Conservation (phyloP, 2,113 vertebrate genomes). For the Poicephalus meyeri region DNA sequence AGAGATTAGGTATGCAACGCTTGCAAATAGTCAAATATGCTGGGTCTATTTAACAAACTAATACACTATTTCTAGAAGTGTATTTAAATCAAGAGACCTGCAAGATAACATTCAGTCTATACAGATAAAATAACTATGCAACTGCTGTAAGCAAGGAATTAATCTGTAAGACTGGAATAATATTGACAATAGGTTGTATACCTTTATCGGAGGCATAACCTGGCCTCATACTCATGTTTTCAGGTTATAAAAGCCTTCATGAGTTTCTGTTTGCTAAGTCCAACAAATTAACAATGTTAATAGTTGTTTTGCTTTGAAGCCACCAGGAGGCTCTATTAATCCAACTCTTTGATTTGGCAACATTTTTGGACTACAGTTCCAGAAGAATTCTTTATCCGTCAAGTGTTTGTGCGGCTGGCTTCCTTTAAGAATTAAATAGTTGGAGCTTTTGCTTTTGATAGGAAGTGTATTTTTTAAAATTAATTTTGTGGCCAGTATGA, state of each 20-base stretch:
- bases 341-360: constrained; percentile 24
- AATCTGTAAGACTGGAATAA: not conserved
- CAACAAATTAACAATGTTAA: not conserved
- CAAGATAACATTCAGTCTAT: not conserved
- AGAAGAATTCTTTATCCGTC: not conserved
- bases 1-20: not conserved
- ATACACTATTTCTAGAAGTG: not conserved
- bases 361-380: not conserved
- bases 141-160: not conserved
- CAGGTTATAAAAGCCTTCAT: not conserved
- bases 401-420: not conserved
- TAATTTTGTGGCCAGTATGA: not conserved
- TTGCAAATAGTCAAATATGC: not conserved
- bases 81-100: not conserved
- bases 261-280: not conserved
- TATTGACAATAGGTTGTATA: not conserved
- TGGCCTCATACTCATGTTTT: not conserved
- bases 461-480: not conserved
- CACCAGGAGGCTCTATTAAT: constrained; percentile 74
- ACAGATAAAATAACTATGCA: not conserved
- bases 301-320: constrained; percentile 49
- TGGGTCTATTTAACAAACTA: not conserved
- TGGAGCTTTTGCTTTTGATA: not conserved
- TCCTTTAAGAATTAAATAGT: not conserved
- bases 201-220: not conserved